Base-by-base conservation (phyloP, 1,140 invertebrate genomes). In the Apis dorsata region DNA sequence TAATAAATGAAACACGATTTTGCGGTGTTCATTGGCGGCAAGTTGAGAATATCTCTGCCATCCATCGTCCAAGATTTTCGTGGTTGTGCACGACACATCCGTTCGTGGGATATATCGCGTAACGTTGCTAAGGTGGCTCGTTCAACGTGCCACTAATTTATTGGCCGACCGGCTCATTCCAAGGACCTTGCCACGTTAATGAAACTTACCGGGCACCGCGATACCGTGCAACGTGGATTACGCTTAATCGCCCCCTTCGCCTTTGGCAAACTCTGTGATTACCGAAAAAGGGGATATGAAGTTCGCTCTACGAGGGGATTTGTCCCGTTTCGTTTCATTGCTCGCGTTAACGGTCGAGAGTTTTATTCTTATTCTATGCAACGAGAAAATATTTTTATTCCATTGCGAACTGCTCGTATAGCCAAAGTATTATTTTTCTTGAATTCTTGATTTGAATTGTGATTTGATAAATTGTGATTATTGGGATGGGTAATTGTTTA, bases 1-100 rank as follows among this genome's bases (percentile, higher is more conserved):
- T 89, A 89, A 89, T 89, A 89, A 87, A 19, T 85, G 87, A 79
- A 78, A 89, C 87, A 89, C 80, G 88, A 85, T 89, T 89, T 89
- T 83, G 80, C 79, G 88, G 79, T 89, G 85, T 89, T 89, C 88
- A 85, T 88, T 89, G 87, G 83, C 85, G 80, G 75, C 59, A 76
- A 79, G 79, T 73, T 72, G 78, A 59, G 65, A 70, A 83, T 78
- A 75, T 85, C 89, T 89, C 83, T 87, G 81, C 78, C 87, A 89
- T 89, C 88, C 88, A 89, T 89, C 88, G 85, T 89, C 74, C 83
- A 89, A 86, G 78, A 89, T 89, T 87, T 34, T 89, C 85, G 85
- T 73, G 87, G 69, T 85, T 89, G 88, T 80, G 80, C 88, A 87
- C 87, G 87, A 89, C 85, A 89, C 88, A 81, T 87, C 82, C 87